Base-by-base conservation (phyloP, 35 echinoderm and acorn worm species). In the Lytechinus pictus region DNA sequence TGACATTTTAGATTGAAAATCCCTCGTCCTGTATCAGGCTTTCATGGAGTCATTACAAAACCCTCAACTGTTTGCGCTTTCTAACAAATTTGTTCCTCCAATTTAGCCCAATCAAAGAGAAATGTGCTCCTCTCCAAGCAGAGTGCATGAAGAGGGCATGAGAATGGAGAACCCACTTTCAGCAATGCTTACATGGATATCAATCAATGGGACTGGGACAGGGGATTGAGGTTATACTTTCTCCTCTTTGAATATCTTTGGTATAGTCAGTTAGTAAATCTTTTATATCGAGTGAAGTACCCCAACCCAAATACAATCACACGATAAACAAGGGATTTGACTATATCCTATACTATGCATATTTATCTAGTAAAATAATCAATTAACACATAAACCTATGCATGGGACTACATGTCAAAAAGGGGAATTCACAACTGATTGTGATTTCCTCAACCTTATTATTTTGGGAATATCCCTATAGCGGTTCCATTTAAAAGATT, bases 1-100 rank as follows among this genome's bases (percentile, higher is more conserved):
- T 16, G 66, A 79, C 66, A 79, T 79, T 79, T n/a, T 27, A 79
- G 66, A 79, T 79, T 79, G 66, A 79, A 79, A 79, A n/a, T 79
- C 16, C 16, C 19, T 24, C 6, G 19, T 24, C n/a, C 5, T 21
- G 21, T 16, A 24, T 79, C 66, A 19, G 19, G 16, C 66, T 79
- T 24, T n/a, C 66, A 79, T 79, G 66, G 66, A 79, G 21, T 79
- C 66, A 79, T 79, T 79, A 79, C 66, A 24, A 79, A 79, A 16
- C 66, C 66, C 66, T 79, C 66, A 79, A 79, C 66, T 79, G 66
- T 79, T 79, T 79, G 66, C 16, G 12, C 66, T 79, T 79, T 79
- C 66, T 24, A n/a, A 79, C 52, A 54, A 90, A 52, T 90, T 54
- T 90, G 88, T 90, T 90, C 88, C 28, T 54, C 88, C 88, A 90